These are phyloP conservation scores for Allolobophora icterica DNA, from an alignment of 2,888 invertebrate genomes.

Conservation along the genomic window DNA sequence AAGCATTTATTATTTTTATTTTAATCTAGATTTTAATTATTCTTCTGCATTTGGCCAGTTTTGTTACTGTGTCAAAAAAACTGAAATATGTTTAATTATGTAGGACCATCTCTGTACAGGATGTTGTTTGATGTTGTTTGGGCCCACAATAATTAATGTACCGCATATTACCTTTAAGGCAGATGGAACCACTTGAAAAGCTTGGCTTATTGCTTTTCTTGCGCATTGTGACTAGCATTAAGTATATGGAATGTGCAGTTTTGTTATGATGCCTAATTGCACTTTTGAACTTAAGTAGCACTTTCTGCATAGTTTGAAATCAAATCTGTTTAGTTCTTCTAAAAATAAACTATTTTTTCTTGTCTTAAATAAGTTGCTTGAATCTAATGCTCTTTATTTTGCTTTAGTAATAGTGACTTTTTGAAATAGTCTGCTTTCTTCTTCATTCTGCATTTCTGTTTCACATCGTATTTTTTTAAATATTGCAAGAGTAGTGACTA, in stretches of 20 bases:
- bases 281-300: too few species aligned
- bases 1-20: not conserved
- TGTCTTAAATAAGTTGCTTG: not conserved
- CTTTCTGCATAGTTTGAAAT: not conserved
- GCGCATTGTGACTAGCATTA: not conserved
- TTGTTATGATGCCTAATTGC: too few species aligned
- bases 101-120: not conserved
- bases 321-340: not conserved
- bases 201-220: not conserved
- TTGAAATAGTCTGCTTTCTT: not conserved
- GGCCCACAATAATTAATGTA: not conserved
- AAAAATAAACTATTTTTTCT: not conserved
- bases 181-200: not conserved
- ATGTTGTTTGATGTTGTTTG: not conserved
- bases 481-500: not conserved
- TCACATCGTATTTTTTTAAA: not conserved
- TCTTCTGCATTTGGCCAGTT: not conserved
- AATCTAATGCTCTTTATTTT: not conserved
- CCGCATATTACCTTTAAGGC: not conserved
- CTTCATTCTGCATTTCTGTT: not conserved
- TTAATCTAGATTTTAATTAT: not conserved
- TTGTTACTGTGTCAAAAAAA: not conserved
- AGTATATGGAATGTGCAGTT: too few species aligned
- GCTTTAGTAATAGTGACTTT: not conserved
- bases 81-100: too few species aligned